A percentile compares a stretch with the other conserved stretches of the same genome.
Evolutionary conservation across 2,113 vertebrate genomes (phyloP).

Genomic region (Gobio gobio): DNA sequence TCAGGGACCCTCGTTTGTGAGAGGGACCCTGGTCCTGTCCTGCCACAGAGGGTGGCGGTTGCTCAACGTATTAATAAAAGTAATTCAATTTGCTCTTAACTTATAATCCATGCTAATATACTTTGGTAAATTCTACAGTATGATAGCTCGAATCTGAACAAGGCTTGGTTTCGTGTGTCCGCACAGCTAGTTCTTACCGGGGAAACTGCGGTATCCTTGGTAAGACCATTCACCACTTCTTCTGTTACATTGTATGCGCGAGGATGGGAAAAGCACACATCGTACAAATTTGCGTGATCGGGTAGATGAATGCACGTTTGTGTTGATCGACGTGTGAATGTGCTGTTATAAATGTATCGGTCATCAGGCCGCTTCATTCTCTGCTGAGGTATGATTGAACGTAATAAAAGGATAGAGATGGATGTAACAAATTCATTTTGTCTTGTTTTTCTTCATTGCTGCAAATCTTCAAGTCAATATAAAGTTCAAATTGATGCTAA

Average conservation of each 20-base stretch:
- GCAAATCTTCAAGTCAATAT: background rate
- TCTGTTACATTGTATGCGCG: slow-evolving; percentile 37
- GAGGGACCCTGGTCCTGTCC: background rate
- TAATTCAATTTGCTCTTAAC: slow-evolving; percentile 39
- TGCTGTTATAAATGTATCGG: slow-evolving; percentile 32
- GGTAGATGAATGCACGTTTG: slow-evolving; percentile 9
- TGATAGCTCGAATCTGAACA: background rate
- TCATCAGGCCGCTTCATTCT: background rate
- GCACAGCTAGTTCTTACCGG: background rate
- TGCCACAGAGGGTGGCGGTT: slow-evolving; percentile 16
- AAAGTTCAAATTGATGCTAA: background rate
- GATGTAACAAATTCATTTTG: background rate
- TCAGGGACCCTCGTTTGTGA: slow-evolving; percentile 12
- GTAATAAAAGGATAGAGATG: slow-evolving; percentile 39
- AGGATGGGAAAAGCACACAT: slow-evolving; percentile 36
- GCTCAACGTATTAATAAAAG: slow-evolving; percentile 47
- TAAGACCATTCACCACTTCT: slow-evolving; percentile 42
- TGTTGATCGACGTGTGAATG: slow-evolving; percentile 33
- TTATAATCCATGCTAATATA: slow-evolving; percentile 52
- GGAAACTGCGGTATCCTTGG: slow-evolving; percentile 4
- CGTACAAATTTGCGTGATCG: slow-evolving; percentile 1
- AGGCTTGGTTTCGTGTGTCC: slow-evolving; percentile 22
- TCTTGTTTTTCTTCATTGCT: background rate
- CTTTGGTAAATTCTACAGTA: slow-evolving; percentile 33
- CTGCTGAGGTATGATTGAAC: slow-evolving; percentile 29